Base-by-base conservation (phyloP, 2,888 invertebrate species). In the Coenonympha arcania region DNA sequence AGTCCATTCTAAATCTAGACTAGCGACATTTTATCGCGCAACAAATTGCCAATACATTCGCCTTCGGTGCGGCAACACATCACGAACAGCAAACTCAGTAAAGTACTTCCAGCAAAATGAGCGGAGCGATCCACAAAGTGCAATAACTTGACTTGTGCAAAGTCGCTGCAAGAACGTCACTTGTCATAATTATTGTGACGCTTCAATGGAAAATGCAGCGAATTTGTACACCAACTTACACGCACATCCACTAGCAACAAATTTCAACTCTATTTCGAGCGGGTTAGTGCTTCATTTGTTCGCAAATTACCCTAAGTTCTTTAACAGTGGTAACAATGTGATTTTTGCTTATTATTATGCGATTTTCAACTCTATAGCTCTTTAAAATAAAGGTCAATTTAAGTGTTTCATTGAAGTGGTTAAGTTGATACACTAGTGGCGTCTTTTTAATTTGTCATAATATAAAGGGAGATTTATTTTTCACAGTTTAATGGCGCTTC, bases 121-220 rank as follows among this genome's bases (percentile, higher is more conserved):
- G 45, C 42, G 41, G 45, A 50, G 46, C 33, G 42, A 53, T 46
- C 42, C 46, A 44, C 40, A 44, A 45, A 55, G 42, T 46, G 52
- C 55, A 46, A 22, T 49, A 52, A 44, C 52, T 55, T 49, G 45
- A 51, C 55, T 48, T 34, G 31, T 50, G 50, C 43, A 34, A 48
- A 52, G 50, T 52, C 48, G 31, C 42, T 34, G 45, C 48, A 36
- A 48, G 44, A 52, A 54, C 56, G 48, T 59, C 57, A 56, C 56
- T 58, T 55, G 58, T 60, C 57, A 59, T 61, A 59, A 59, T 61
- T 61, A 57, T 57, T 55, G 50, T 53, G 56, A 59, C 52, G 43
- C 37, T 16, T 43, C 49, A 49, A 49, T 44, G 49, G 43, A 39
- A 49, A 58, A 47, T 56, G 49, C 53, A 50, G 53, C 50, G 42